A percentile compares a stretch with the other conserved stretches of the same genome.
phyloP scores from a whole-genome alignment of 1,140 invertebrate species.

The Varroa destructor region DNA sequence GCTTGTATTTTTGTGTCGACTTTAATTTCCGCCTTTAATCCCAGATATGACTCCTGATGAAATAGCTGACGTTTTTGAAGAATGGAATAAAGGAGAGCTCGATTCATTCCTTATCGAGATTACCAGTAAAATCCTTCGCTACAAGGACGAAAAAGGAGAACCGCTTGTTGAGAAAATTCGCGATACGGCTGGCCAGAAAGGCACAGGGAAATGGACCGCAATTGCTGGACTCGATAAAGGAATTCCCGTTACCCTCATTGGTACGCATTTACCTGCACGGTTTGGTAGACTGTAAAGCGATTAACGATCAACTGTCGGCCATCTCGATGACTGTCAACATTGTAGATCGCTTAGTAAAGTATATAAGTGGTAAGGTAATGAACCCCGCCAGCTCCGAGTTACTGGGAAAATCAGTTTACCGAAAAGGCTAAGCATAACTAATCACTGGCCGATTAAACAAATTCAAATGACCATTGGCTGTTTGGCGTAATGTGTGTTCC shows the following conservation, averaged over 20 bases:
- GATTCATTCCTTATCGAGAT: conserved; percentile 99
- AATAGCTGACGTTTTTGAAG: conserved; percentile 53
- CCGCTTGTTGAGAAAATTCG: conserved; percentile 78
- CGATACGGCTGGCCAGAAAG: conserved; percentile 94
- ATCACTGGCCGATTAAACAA: too few species aligned
- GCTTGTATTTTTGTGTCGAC: too few species aligned
- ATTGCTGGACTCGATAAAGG: conserved; percentile 91
- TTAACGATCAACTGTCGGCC: too few species aligned
- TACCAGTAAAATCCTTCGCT: conserved; percentile 87
- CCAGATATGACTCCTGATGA: conserved; percentile 29
- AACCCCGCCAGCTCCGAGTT: too few species aligned
- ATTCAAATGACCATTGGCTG: too few species aligned
- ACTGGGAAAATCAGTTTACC: too few species aligned
- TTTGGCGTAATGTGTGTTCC: too few species aligned
- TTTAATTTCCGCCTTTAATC: conserved; percentile 4
- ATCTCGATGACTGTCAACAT: too few species aligned
- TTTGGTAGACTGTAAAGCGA: not conserved
- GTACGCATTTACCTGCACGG: conserved; percentile 36
- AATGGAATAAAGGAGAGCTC: conserved; percentile 91
- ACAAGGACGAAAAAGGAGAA: conserved; percentile 67
- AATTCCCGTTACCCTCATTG: conserved; percentile 91
- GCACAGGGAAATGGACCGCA: conserved; percentile 98
- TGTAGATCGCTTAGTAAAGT: too few species aligned
- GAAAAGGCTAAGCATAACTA: too few species aligned
- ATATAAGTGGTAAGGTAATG: too few species aligned